Evolutionary conservation across 35 echinoderm and acorn worm genomes (phyloP), one percentile per base, ranked within the genome.

Genomic region (Apostichopus californicus): DNA sequence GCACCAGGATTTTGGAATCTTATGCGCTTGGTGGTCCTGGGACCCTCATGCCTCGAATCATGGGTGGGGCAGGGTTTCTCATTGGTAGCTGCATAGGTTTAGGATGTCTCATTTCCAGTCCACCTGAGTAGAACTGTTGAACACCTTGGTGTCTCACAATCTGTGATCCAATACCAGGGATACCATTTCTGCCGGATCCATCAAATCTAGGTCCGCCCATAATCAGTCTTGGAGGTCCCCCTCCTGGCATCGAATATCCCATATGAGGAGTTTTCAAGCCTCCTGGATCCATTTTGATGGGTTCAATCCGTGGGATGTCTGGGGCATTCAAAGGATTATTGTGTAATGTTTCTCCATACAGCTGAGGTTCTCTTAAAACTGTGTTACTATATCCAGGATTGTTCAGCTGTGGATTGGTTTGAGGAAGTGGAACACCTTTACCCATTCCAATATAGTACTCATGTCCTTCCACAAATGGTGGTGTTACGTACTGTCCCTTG

Each of bases 51-150:
- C 86, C 86, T 13, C 86, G 86, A 9, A 75, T 26, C 60, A 54
- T 46, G 46, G 86, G 86, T 9, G 86, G 23, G 2, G 20, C 86
- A 10, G 86, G 57, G 28, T 65, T 63, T 18, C 86, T 89, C 61
- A 89, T 56, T 12, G 5, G 6, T 54, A 5, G 86, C 17, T 57
- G 63, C 60, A 89, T 73, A n/a, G 61, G 63, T 4, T 57, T 18
- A 23, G 60, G 57, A 21, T 59, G 55, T 8, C 81, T 85, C 20
- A 89, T 89, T 22, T 89, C 86, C 52, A 89, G 28, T 63, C 64
- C 86, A 17, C 86, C 63, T 34, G 28, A 34, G 63, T 89, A 89
- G 21, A 89, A 89, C 57, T 89, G 86, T 34, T 71, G 60, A 75
- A 89, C 26, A 14, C 64, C 86, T 54, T 89, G 86, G 17, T 54